These are phyloP conservation scores for Alcis repandata DNA, from an alignment of 2,888 invertebrate genomes.

Conservation along the genomic window DNA sequence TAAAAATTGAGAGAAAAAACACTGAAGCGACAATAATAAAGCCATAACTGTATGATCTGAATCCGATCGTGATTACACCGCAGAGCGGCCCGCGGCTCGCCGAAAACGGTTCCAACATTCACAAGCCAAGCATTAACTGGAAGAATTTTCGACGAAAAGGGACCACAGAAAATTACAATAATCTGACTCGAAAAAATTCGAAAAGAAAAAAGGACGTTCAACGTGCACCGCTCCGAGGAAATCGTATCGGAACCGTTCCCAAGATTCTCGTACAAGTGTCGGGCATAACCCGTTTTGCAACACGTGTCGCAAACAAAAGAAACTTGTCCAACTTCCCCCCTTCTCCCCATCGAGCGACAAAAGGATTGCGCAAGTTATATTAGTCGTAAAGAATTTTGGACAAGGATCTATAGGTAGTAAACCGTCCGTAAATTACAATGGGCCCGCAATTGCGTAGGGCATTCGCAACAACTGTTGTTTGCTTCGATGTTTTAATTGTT, in stretches of 20 bases:
- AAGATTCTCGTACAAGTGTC: constrained; percentile 79
- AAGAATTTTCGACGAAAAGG: constrained; percentile 57
- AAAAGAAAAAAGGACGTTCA: constrained; percentile 59
- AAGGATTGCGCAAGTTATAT: constrained; percentile 86
- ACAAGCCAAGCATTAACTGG: constrained; percentile 53
- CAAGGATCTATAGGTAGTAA: constrained; percentile 84
- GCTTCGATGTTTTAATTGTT: constrained; percentile 85
- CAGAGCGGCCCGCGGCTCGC: constrained; percentile 52
- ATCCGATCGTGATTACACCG: constrained; percentile 57
- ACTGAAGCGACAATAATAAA: constrained; percentile 54
- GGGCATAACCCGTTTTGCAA: constrained; percentile 82
- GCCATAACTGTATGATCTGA: constrained; percentile 61
- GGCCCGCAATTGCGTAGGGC: constrained; percentile 83
- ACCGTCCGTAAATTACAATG: constrained; percentile 82
- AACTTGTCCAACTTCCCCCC: constrained; percentile 72
- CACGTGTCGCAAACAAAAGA: constrained; percentile 86
- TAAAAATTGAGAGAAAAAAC: constrained; percentile 12
- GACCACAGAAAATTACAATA: constrained; percentile 61
- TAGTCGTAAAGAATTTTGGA: constrained; percentile 85
- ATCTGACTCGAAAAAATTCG: constrained; percentile 49
- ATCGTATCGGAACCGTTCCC: constrained; percentile 68
- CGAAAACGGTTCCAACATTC: constrained; percentile 57
- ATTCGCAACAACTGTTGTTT: constrained; percentile 86
- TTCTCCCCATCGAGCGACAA: constrained; percentile 69
- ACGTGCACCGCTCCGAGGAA: constrained; percentile 62